These are phyloP conservation scores for Megalops cyprinoides DNA, from an alignment of 2,797 vertebrate genomes.

Conservation along the genomic window DNA sequence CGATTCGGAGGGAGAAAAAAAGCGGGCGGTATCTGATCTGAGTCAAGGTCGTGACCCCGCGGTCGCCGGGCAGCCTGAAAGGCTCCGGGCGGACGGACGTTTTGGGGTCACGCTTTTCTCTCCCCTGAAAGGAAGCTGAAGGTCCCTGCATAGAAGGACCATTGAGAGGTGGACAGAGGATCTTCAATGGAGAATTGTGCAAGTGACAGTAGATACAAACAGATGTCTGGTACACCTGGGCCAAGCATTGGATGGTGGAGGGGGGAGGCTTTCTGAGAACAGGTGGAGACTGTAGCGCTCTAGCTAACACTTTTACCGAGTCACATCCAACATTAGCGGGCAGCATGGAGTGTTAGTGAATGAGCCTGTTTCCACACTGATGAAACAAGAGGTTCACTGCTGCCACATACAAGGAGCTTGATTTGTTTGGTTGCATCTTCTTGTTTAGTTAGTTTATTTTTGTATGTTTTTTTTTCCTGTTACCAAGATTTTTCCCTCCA, in stretches of 20 bases:
- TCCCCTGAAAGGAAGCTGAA: neutral
- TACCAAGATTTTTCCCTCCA: too few relatives aligned
- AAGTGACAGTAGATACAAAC: neutral
- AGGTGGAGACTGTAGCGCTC: neutral
- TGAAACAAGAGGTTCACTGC: too few relatives aligned
- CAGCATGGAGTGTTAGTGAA: too few relatives aligned
- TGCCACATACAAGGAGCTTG: too few relatives aligned
- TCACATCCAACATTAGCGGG: too few relatives aligned
- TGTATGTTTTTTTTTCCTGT: too few relatives aligned
- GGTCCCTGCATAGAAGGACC: neutral
- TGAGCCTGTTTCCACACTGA: too few relatives aligned
- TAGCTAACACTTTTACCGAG: neutral
- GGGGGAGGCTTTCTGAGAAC: neutral
- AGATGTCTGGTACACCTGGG: neutral
- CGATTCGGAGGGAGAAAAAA: neutral
- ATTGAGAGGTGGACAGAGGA: neutral
- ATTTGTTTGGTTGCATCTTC: too few relatives aligned
- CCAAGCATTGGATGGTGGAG: neutral
- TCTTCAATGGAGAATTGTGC: slow-evolving; percentile 2
- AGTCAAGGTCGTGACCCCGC: neutral
- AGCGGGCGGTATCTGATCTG: neutral
- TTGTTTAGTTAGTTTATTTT: too few relatives aligned
- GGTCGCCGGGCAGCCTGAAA: neutral
- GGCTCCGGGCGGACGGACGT: neutral
- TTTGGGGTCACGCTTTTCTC: neutral